phyloP scores from a whole-genome alignment of 2,113 vertebrate genomes.

The Menidia beryllina region DNA sequence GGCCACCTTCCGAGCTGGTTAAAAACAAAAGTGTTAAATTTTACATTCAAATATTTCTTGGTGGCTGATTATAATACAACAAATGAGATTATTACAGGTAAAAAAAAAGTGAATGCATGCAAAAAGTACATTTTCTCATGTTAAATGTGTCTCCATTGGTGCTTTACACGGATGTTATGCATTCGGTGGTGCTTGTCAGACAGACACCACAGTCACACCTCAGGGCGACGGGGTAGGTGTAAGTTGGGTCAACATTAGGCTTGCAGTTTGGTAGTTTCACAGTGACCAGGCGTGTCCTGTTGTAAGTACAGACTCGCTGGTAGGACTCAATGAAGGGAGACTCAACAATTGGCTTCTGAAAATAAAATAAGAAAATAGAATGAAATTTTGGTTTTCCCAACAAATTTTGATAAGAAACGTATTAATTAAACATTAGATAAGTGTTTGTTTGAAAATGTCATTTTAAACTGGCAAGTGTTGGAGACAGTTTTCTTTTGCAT shows the following conservation, averaged over 20 bases:
- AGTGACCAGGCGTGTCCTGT: constrained; percentile 84
- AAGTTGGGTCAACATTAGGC: constrained; percentile 83
- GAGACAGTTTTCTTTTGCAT: too few relatives aligned
- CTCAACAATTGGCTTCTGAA: constrained; percentile 89
- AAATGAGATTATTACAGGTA: background rate
- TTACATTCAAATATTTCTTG: too few relatives aligned
- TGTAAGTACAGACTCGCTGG: constrained; percentile 93
- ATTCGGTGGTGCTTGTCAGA: constrained; percentile 88
- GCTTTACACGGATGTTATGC: constrained; percentile 81
- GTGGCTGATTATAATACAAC: too few relatives aligned
- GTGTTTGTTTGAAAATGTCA: too few relatives aligned
- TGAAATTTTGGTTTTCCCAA: background rate
- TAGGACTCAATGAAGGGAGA: constrained; percentile 89
- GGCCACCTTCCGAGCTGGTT: too few relatives aligned
- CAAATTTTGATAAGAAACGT: too few relatives aligned
- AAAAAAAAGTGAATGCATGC: background rate
- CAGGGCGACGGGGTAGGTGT: constrained; percentile 90
- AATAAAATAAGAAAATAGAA: background rate
- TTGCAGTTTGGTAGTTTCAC: constrained; percentile 88
- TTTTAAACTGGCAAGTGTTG: too few relatives aligned
- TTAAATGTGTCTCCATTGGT: background rate
- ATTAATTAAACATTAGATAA: background rate
- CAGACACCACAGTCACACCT: constrained; percentile 90
- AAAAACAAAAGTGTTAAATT: too few relatives aligned
- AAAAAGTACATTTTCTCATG: background rate